These are phyloP conservation scores for Carcina quercana DNA, from an alignment of 2,888 invertebrate species.

Conservation along the genomic window DNA sequence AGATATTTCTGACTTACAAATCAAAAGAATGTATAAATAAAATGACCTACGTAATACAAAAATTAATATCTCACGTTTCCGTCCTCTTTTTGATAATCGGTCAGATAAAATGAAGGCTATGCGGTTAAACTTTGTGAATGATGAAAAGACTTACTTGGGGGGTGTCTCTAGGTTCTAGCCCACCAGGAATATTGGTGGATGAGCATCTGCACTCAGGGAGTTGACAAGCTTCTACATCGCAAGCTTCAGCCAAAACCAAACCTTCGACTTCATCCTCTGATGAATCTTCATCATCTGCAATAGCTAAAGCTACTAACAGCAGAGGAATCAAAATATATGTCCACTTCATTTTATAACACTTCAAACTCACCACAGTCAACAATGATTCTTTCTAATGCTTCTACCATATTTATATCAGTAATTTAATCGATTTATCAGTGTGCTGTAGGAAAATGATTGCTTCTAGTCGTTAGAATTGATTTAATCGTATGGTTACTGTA, in stretches of 20 bases:
- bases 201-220: conserved; percentile 60
- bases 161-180: conserved; percentile 33
- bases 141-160: conserved; percentile 46
- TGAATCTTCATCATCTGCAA: background rate
- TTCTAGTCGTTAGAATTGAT: too few relatives aligned
- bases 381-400: too few relatives aligned
- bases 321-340: background rate
- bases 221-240: conserved; percentile 32
- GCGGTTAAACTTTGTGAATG: background rate
- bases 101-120: too few relatives aligned
- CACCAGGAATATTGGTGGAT: conserved; percentile 43
- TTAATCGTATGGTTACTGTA: too few relatives aligned
- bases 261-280: conserved; percentile 4
- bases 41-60: too few relatives aligned
- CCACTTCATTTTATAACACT: conserved; percentile 19
- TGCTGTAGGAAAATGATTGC: too few relatives aligned
- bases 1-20: background rate
- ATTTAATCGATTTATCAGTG: too few relatives aligned
- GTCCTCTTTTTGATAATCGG: too few relatives aligned
- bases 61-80: too few relatives aligned
- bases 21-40: background rate
- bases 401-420: too few relatives aligned
- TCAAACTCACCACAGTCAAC: too few relatives aligned
- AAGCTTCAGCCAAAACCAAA: conserved; percentile 20
- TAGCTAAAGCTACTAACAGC: background rate